Evolutionary conservation across 64 coral and sea anemone species (phyloP).

Genomic region (Dendronephthya gigantea): DNA sequence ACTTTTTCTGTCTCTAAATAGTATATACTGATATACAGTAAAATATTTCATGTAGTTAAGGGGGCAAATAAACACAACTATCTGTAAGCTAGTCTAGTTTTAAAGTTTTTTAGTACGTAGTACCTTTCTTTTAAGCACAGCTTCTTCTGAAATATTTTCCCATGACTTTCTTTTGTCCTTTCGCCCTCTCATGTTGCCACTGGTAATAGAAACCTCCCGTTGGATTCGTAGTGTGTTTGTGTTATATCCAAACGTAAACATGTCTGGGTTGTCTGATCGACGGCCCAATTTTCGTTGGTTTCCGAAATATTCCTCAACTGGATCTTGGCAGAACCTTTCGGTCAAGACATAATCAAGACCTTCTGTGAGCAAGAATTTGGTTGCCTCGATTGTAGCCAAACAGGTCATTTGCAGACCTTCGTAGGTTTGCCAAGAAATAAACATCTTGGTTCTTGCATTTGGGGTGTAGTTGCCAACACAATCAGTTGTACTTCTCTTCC

Average conservation of each 20-base stretch:
- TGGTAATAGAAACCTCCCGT: not conserved
- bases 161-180: slow-evolving; percentile 5
- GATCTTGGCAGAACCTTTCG: slow-evolving; percentile 6
- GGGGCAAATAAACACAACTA: too few species aligned
- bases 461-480: not conserved
- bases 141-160: not conserved
- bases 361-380: slow-evolving; percentile 10
- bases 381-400: not conserved
- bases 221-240: not conserved
- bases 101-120: not conserved
- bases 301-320: slow-evolving; percentile 3
- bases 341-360: slow-evolving; percentile 1
- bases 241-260: not conserved
- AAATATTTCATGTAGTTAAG: too few species aligned
- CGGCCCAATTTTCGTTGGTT: not conserved
- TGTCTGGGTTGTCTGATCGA: slow-evolving; percentile 2
- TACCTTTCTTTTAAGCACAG: not conserved
- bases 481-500: slow-evolving; percentile 9
- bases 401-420: not conserved
- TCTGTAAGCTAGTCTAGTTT: not conserved
- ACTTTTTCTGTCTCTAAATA: too few species aligned
- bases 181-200: slow-evolving; percentile 6
- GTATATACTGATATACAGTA: not conserved
- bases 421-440: not conserved
- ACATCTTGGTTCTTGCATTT: slow-evolving; percentile 7